Percentiles rank a stretch among this genome's conserved stretches.
Evolutionary conservation across 2,113 vertebrate species (phyloP).

Genomic region (Narcine bancroftii): DNA sequence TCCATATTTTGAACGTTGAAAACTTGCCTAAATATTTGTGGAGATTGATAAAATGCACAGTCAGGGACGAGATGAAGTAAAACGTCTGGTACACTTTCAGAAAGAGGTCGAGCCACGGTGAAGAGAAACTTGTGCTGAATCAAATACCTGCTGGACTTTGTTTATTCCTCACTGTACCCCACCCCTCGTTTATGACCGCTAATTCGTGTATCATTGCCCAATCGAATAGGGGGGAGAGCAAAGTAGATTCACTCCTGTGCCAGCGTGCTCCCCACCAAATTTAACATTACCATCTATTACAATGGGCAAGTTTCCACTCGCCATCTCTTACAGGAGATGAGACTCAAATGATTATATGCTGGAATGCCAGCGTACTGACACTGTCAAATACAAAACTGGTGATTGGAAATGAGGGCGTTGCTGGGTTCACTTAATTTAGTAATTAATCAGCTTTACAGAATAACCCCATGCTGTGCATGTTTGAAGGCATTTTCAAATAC

Average conservation of each 20-base stretch:
- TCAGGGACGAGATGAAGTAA: not conserved
- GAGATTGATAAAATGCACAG: not conserved
- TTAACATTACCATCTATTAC: not conserved
- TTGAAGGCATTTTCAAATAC: not conserved
- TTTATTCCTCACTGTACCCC: not conserved
- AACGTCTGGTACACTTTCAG: not conserved
- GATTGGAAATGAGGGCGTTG: not conserved
- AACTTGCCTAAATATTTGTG: not conserved
- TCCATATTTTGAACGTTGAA: not conserved
- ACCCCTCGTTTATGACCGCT: not conserved
- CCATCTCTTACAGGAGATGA: not conserved
- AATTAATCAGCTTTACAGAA: slow-evolving; percentile 5
- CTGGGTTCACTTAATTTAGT: not conserved
- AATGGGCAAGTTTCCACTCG: not conserved
- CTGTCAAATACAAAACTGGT: not conserved
- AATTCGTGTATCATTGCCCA: not conserved
- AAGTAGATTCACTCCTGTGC: not conserved
- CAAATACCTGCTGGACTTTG: not conserved
- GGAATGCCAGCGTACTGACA: not conserved
- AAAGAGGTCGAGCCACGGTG: not conserved
- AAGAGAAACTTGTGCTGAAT: not conserved
- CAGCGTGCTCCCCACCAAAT: not conserved
- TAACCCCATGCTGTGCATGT: not conserved
- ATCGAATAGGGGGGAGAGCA: not conserved
- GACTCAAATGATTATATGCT: not conserved